These are phyloP conservation scores for Stenoptilia bipunctidactyla DNA, from an alignment of 2,888 invertebrate species.

Conservation along the genomic window DNA sequence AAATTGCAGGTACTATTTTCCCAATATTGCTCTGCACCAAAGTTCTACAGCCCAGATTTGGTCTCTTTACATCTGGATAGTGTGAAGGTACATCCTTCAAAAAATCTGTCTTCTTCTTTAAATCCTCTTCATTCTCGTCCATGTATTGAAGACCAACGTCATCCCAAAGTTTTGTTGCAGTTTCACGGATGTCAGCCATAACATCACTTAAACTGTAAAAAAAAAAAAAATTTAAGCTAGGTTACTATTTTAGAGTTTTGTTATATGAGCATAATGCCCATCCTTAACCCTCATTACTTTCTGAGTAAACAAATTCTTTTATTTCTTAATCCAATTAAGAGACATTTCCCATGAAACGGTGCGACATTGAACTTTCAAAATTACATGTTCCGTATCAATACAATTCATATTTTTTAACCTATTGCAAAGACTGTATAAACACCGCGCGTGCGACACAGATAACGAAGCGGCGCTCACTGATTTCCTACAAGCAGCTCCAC, in stretches of 20 bases:
- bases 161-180: conserved; percentile 77
- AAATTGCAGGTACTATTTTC: conserved; percentile 79
- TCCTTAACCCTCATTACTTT: too few relatives aligned
- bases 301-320: too few relatives aligned
- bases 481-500: too few relatives aligned
- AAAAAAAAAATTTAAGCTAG: conserved; percentile 3
- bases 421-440: too few relatives aligned
- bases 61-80: conserved; percentile 84
- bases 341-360: too few relatives aligned
- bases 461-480: too few relatives aligned
- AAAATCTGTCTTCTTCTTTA: conserved; percentile 87
- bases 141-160: conserved; percentile 83
- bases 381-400: too few relatives aligned
- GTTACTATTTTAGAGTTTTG: not conserved
- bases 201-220: conserved; percentile 80
- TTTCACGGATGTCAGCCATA: conserved; percentile 76
- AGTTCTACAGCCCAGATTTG: conserved; percentile 87
- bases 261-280: too few relatives aligned
- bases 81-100: conserved; percentile 74
- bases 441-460: too few relatives aligned
- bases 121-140: conserved; percentile 88
- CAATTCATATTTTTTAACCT: too few relatives aligned
- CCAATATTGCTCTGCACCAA: conserved; percentile 82
- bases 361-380: too few relatives aligned
- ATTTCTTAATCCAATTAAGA: too few relatives aligned